Percentiles rank a stretch among this genome's conserved stretches.
These are phyloP conservation scores for Xerus rutilus DNA, from an alignment of 2,797 vertebrate genomes.

Conservation along the genomic window DNA sequence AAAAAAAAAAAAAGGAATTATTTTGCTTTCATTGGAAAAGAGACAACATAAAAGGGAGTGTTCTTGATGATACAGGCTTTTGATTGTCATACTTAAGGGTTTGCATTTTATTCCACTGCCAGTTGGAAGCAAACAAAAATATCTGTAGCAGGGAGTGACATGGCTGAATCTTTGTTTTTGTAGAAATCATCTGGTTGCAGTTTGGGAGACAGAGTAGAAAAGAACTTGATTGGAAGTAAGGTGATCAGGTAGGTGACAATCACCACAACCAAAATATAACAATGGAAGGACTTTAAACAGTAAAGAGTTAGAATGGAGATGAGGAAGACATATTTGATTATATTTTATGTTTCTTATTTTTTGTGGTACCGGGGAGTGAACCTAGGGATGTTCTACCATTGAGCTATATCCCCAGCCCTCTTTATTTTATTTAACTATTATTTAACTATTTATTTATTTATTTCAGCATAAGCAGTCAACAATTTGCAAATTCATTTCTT, in stretches of 20 bases:
- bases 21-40: slow-evolving; percentile 40
- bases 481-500: neutral
- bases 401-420: no score
- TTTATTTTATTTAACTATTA: no score
- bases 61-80: slow-evolving; percentile 23
- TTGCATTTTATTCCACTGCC: slow-evolving; percentile 55
- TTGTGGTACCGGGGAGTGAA: no score
- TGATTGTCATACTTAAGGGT: neutral
- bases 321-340: neutral
- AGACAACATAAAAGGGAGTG: neutral
- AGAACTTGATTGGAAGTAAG: neutral
- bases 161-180: slow-evolving; percentile 66
- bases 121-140: slow-evolving; percentile 65
- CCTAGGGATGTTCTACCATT: no score
- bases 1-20: neutral
- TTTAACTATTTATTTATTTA: no score
- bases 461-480: neutral
- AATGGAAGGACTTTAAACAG: neutral
- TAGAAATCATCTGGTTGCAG: slow-evolving; percentile 56
- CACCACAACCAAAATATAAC: neutral
- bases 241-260: neutral
- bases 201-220: slow-evolving; percentile 35
- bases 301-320: neutral
- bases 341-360: no score
- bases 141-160: slow-evolving; percentile 39